phyloP scores from a whole-genome alignment of 1,140 invertebrate species.

The Cherax quadricarinatus region DNA sequence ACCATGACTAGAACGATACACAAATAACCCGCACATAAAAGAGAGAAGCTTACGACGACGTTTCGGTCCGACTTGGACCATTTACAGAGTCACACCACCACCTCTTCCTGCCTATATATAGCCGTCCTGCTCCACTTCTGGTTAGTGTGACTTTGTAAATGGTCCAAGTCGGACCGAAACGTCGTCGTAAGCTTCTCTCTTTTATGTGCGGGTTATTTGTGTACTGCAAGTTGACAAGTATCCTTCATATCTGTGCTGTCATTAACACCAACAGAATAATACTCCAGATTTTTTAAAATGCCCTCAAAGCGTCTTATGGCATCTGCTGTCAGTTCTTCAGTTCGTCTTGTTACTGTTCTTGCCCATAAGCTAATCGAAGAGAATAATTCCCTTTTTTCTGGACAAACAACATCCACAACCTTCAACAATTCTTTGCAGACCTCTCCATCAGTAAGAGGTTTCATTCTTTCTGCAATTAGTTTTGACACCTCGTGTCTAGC shows the following conservation, averaged over 20 bases:
- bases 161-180: no score
- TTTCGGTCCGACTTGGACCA: no score
- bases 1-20: no score
- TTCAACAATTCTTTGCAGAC: constrained; percentile 17
- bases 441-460: constrained; percentile 18
- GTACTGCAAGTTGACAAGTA: constrained; percentile 40
- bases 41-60: no score
- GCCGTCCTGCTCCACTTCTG: no score
- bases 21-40: no score
- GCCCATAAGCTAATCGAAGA: background rate
- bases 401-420: background rate
- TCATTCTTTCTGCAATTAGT: constrained; percentile 12
- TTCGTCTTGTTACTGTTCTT: background rate
- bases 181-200: no score
- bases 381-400: constrained; percentile 8
- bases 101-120: no score
- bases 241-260: constrained; percentile 23
- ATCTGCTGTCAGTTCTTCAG: background rate
- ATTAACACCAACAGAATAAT: constrained; percentile 13
- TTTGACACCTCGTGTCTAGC: background rate
- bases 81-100: no score
- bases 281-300: background rate
- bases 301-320: background rate
- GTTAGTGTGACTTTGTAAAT: no score
- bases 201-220: no score